Evolutionary conservation across 2,797 vertebrate species (phyloP).

Genomic region (Clarias pachynema): DNA sequence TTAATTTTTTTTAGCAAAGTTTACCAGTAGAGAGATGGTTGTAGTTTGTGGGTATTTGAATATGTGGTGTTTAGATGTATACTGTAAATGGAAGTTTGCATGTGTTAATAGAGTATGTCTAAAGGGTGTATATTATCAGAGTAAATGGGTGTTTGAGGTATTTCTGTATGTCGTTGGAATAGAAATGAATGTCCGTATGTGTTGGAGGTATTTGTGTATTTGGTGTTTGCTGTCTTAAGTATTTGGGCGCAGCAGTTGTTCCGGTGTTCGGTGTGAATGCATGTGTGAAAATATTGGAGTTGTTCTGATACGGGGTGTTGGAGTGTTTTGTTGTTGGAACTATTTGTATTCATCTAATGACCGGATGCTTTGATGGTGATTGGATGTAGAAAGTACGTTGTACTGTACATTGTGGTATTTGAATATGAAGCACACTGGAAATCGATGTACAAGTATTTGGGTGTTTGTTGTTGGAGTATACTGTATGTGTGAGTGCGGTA

Average conservation of each 20-base stretch:
- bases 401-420: not conserved
- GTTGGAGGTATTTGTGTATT: not conserved
- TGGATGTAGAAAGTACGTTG: not conserved
- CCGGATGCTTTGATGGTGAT: not conserved
- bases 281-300: not conserved
- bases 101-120: not conserved
- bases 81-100: not conserved
- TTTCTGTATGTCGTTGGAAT: not conserved
- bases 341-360: not conserved
- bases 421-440: not conserved
- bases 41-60: not conserved
- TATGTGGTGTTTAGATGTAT: not conserved
- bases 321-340: not conserved
- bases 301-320: not conserved
- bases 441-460: not conserved
- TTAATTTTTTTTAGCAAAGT: not conserved
- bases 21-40: not conserved
- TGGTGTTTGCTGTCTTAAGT: not conserved
- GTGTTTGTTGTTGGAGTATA: too few relatives aligned
- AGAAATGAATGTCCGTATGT: too few relatives aligned
- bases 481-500: not conserved
- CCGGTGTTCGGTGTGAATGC: not conserved
- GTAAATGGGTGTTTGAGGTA: not conserved
- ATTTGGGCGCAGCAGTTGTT: not conserved
- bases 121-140: not conserved